phyloP scores from a whole-genome alignment of 2,113 vertebrate genomes.

The Procavia capensis region DNA sequence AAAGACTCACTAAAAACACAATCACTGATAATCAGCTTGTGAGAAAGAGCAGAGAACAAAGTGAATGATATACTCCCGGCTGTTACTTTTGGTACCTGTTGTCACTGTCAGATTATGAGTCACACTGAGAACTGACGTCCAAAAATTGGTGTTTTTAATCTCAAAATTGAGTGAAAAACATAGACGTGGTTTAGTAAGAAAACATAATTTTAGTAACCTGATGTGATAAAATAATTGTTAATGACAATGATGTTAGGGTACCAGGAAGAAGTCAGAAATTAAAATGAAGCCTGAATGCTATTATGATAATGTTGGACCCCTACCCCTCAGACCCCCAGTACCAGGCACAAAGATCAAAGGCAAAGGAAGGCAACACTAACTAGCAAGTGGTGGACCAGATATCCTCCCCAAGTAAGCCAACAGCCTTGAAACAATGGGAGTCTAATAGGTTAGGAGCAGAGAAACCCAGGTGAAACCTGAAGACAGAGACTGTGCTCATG shows the following conservation, averaged over 20 bases:
- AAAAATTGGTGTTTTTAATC: not conserved
- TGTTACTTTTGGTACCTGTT: not conserved
- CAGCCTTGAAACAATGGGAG: not conserved
- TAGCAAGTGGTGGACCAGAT: too few species aligned
- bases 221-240: not conserved
- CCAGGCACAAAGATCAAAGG: not conserved
- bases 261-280: not conserved
- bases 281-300: not conserved
- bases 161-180: not conserved
- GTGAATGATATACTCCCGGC: not conserved
- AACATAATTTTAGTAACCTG: not conserved
- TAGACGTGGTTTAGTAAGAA: not conserved
- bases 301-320: not conserved
- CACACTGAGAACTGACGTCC: not conserved
- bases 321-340: not conserved
- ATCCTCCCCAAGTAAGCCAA: not conserved
- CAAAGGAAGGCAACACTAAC: not conserved
- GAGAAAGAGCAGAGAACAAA: not conserved
- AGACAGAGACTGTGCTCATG: not conserved
- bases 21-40: not conserved
- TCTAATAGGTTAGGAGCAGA: not conserved
- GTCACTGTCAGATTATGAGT: constrained; percentile 1
- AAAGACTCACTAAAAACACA: constrained; percentile 14
- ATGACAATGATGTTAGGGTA: not conserved
- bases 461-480: not conserved